These are phyloP conservation scores for Papilio elwesi DNA, from an alignment of 2,888 invertebrate genomes.

Conservation along the genomic window DNA sequence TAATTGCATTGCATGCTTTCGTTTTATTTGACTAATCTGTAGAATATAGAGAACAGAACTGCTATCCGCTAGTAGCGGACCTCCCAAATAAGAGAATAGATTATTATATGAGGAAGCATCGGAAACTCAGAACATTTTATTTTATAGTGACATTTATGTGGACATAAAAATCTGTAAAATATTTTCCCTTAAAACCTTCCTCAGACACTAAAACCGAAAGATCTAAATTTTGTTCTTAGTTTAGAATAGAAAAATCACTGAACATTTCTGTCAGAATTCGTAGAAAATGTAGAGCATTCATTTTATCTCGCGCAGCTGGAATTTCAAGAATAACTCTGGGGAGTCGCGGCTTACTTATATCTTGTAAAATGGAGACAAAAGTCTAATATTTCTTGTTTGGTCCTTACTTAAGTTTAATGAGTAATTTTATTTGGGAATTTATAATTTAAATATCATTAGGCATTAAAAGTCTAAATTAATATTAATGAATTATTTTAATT, in stretches of 20 bases:
- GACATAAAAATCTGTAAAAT: not conserved
- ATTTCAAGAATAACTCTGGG: conserved; percentile 35
- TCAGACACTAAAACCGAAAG: conserved; percentile 31
- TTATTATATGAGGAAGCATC: no score
- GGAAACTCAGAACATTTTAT: no score
- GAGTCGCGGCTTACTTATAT: conserved; percentile 29
- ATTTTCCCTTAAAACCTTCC: conserved; percentile 3
- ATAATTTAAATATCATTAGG: no score
- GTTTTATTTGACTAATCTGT: no score
- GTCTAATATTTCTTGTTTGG: conserved; percentile 7
- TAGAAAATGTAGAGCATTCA: conserved; percentile 34
- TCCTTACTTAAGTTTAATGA: conserved; percentile 9
- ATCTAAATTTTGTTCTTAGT: conserved; percentile 30
- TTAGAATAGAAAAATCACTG: conserved; percentile 35
- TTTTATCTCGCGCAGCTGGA: conserved; percentile 27
- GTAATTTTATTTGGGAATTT: not conserved
- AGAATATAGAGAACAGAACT: no score
- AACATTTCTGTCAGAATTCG: conserved; percentile 28
- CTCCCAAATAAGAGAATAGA: no score
- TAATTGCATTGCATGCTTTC: no score
- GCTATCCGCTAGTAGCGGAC: no score
- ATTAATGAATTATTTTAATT: not conserved
- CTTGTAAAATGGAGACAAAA: conserved; percentile 32
- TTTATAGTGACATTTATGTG: conserved; percentile 7
- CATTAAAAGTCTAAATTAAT: not conserved